Conservation (phyloP, 2,888 invertebrate species). For the Sinopyrophorus schimmeli region DNA sequence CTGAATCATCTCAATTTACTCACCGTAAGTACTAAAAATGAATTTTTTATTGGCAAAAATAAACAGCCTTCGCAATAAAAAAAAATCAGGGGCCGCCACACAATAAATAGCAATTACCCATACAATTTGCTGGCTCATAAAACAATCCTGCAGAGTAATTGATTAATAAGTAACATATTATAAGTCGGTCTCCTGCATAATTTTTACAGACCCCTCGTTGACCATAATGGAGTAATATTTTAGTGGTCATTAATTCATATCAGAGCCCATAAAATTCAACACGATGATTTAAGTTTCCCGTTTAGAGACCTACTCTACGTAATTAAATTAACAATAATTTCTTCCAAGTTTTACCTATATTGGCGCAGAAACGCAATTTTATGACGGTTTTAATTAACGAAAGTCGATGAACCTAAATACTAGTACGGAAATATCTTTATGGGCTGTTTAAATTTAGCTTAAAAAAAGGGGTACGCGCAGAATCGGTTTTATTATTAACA, state of each 20-base stretch:
- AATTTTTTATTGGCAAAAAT: no score
- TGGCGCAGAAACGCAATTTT: neutral
- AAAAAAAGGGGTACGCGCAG: conserved; percentile 8
- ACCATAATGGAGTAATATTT: conserved; percentile 4
- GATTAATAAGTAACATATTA: conserved; percentile 17
- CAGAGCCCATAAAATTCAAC: conserved; percentile 2
- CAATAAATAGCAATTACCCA: conserved; percentile 6
- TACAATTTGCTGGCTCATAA: conserved; percentile 10
- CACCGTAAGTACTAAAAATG: no score
- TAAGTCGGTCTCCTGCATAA: conserved; percentile 9
- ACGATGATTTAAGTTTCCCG: neutral
- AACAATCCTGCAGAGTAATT: conserved; percentile 14
- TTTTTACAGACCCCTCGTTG: neutral
- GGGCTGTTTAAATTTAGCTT: conserved; percentile 14
- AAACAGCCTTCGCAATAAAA: no score
- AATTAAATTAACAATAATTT: neutral
- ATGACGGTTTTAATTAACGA: conserved; percentile 10
- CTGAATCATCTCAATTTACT: no score
- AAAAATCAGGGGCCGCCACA: neutral
- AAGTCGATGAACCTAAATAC: conserved; percentile 22
- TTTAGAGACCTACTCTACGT: neutral
- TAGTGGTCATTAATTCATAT: conserved; percentile 11
- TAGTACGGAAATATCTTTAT: conserved; percentile 11
- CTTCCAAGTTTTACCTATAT: neutral
- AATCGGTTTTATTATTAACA: no score